phyloP scores from a whole-genome alignment of 2,113 vertebrate genomes.

The Noturus placidus region DNA sequence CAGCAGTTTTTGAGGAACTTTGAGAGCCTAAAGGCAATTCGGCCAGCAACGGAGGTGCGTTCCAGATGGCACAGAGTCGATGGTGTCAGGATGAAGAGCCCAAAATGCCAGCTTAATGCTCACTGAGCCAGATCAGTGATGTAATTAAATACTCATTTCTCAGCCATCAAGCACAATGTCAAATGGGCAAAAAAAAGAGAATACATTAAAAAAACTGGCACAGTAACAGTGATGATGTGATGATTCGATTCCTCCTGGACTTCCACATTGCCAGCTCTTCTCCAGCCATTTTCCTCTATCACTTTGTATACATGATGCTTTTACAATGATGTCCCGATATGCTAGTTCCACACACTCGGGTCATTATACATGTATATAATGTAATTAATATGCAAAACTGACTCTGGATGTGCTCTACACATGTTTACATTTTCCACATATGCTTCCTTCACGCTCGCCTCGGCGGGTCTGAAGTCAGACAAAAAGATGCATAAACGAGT shows the following conservation, averaged over 20 bases:
- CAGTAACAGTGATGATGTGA: slow-evolving; percentile 23
- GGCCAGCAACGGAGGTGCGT: slow-evolving; percentile 13
- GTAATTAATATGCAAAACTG: slow-evolving; percentile 37
- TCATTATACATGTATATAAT: slow-evolving; percentile 37
- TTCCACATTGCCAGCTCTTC: slow-evolving; percentile 16
- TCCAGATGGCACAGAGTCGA: slow-evolving; percentile 40
- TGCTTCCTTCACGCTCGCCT: slow-evolving; percentile 31
- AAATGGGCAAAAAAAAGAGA: slow-evolving; percentile 12
- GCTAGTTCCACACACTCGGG: not conserved
- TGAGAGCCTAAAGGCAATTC: slow-evolving; percentile 24
- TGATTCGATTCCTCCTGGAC: slow-evolving; percentile 32
- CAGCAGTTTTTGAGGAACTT: slow-evolving; percentile 47
- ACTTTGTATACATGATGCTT: slow-evolving; percentile 15
- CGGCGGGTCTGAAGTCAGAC: slow-evolving; percentile 29
- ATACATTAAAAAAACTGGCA: slow-evolving; percentile 25
- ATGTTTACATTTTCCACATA: slow-evolving; percentile 44
- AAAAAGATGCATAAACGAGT: slow-evolving; percentile 38
- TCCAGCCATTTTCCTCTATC: slow-evolving; percentile 4
- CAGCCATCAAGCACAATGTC: slow-evolving; percentile 32
- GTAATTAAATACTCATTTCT: slow-evolving; percentile 34
- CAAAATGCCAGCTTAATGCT: slow-evolving; percentile 23
- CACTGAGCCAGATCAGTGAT: slow-evolving; percentile 26
- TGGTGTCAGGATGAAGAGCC: slow-evolving; percentile 8
- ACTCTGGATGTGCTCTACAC: slow-evolving; percentile 9
- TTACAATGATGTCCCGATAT: slow-evolving; percentile 20